These are phyloP conservation scores for Leptestheria dahalacensis DNA, from an alignment of 1,140 invertebrate species.

Conservation along the genomic window DNA sequence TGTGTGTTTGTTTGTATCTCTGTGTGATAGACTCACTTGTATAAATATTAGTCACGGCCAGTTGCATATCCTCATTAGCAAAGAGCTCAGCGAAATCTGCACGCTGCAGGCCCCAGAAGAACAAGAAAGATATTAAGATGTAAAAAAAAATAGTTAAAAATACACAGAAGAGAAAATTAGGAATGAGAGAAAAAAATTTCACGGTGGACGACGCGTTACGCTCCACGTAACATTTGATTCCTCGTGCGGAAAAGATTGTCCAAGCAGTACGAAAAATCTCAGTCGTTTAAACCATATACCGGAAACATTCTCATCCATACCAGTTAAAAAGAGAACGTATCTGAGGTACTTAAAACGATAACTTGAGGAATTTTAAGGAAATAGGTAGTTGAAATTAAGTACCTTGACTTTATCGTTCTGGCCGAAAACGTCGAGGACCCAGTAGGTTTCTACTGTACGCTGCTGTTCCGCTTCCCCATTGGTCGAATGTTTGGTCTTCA, in stretches of 20 bases:
- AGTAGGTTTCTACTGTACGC: conserved; percentile 5
- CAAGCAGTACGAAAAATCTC: neutral
- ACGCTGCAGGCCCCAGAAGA: too few relatives aligned
- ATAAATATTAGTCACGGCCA: too few relatives aligned
- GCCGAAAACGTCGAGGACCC: conserved; percentile 9
- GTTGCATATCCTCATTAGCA: too few relatives aligned
- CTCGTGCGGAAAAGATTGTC: neutral
- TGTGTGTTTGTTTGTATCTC: too few relatives aligned
- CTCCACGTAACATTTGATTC: neutral
- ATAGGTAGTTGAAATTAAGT: neutral
- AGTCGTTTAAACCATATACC: neutral
- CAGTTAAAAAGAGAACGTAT: too few relatives aligned
- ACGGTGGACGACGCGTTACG: neutral
- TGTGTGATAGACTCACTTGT: too few relatives aligned
- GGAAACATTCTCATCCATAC: neutral
- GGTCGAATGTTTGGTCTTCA: conserved; percentile 2
- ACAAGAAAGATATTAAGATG: neutral
- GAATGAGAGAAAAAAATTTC: neutral
- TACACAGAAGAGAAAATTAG: neutral
- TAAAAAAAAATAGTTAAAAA: neutral
- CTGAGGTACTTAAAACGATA: too few relatives aligned
- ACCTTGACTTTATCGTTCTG: conserved; percentile 12
- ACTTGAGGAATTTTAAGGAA: neutral
- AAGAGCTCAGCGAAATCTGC: too few relatives aligned
- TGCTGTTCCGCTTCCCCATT: neutral